Percentiles rank a stretch among this genome's conserved stretches.
These are phyloP conservation scores for Brenthis daphne DNA, from an alignment of 2,888 invertebrate genomes.

Conservation along the genomic window DNA sequence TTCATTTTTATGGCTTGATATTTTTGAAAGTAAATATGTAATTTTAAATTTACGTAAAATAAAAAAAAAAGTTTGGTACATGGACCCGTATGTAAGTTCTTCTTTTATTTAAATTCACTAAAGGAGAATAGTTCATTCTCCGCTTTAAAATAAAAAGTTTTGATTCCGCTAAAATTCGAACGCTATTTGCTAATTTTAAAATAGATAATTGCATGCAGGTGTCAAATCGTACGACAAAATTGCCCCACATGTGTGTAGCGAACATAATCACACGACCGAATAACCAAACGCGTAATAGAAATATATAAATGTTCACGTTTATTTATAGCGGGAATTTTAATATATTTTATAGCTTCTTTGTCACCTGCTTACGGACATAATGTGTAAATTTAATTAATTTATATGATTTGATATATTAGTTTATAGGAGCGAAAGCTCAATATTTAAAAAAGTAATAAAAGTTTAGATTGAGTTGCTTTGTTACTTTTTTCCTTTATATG, in stretches of 20 bases:
- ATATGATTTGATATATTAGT: conserved; percentile 14
- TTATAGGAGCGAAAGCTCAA: neutral
- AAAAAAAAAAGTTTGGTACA: too few relatives aligned
- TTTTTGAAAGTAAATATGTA: too few relatives aligned
- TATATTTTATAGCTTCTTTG: conserved; percentile 28
- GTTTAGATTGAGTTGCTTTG: neutral
- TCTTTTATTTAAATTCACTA: too few relatives aligned
- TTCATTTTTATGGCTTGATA: too few relatives aligned
- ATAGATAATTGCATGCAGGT: conserved; percentile 31
- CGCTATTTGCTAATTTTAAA: neutral
- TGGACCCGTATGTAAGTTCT: too few relatives aligned
- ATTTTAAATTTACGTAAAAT: too few relatives aligned
- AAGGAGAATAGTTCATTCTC: too few relatives aligned
- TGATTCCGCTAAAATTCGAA: neutral
- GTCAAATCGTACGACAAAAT: conserved; percentile 9
- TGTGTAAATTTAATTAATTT: conserved; percentile 25
- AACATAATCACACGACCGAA: conserved; percentile 41
- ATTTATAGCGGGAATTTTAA: conserved; percentile 29
- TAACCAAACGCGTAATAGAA: conserved; percentile 29
- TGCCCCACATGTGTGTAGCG: conserved; percentile 40
- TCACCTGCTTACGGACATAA: conserved; percentile 31
- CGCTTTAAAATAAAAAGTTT: too few relatives aligned
- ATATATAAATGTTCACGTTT: conserved; percentile 31
- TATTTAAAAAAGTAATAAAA: neutral
- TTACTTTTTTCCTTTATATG: too few relatives aligned